Evolutionary conservation across 2,888 invertebrate species (phyloP), one percentile per base, ranked within the genome.

Genomic region (Ceramica pisi): DNA sequence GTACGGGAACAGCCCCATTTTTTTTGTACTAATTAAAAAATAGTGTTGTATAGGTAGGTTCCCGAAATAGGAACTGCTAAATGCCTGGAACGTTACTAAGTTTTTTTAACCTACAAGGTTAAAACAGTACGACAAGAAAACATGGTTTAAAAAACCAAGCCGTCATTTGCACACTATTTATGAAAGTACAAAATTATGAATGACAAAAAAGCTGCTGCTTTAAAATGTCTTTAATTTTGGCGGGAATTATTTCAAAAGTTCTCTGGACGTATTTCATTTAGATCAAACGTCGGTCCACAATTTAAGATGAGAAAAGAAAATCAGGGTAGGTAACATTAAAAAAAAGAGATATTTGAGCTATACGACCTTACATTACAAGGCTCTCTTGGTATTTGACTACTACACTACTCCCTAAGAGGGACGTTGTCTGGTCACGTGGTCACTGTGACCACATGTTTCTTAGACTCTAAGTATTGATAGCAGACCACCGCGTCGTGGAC

Each of bases 401-500:
- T 48, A 56, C 26, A 26, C 51, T n/a, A 46, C 10, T 65, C 65
- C 56, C n/a, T n/a, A n/a, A 16, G 23, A 56, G 48, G 19, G 23
- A 68, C n/a, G 31, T 41, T 3, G 12, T 55, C 4, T 8, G 26
- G 53, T 35, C 90, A 90, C 53, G 89, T 85, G 0, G 84, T 80
- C 10, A 89, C 72, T 0, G 89, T 89, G 53, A 94, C 73, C 0
- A 84, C 83, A 5, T 89, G 87, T 72, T 86, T 88, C 81, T 89
- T 90, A 7, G 85, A 76, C 50, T 92, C 88, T 12, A 89, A 67
- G 48, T 93, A 87, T 71, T 92, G 92, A 89, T 92, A 93, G 82
- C 90, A 96, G 0, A 97, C 93, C 6, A 97, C 97, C 0, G 97
- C 97, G 89, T 98, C 97, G 88, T 97, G 97, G 0, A 97, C 96